These are phyloP conservation scores for Amphibalanus amphitrite DNA, from an alignment of 1,140 invertebrate genomes.

Conservation along the genomic window DNA sequence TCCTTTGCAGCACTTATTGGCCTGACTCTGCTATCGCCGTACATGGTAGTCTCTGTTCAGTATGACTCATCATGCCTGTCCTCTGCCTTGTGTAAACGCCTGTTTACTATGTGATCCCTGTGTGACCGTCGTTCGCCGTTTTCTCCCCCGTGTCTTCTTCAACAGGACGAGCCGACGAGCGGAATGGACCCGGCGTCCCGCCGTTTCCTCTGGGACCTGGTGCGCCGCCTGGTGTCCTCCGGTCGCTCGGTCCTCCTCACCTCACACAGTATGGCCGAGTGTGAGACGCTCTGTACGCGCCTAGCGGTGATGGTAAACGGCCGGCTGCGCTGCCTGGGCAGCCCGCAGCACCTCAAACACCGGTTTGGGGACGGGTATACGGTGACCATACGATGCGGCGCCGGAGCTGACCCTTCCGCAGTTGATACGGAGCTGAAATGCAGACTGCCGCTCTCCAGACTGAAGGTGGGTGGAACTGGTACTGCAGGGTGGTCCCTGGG, in stretches of 20 bases:
- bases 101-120: conserved; percentile 23
- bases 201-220: conserved; percentile 45
- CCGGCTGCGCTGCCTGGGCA: conserved; percentile 49
- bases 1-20: not conserved
- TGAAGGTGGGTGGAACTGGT: no score
- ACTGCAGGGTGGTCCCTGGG: no score
- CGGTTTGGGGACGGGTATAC: not conserved
- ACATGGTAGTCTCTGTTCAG: not conserved
- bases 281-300: conserved; percentile 23
- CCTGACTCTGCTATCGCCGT: not conserved
- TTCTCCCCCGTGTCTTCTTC: conserved; percentile 54
- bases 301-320: conserved; percentile 69
- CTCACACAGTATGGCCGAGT: conserved; percentile 24
- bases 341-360: conserved; percentile 35
- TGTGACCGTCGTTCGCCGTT: conserved; percentile 60
- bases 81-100: not conserved
- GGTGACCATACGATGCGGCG: not conserved
- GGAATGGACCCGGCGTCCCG: conserved; percentile 70
- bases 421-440: no score
- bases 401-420: no score
- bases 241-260: conserved; percentile 18
- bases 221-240: conserved; percentile 12
- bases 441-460: no score
- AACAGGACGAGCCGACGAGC: conserved; percentile 61
- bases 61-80: not conserved